A percentile compares a stretch with the other conserved stretches of the same genome.
These are phyloP conservation scores for Drosophila setosimentum DNA, from an alignment of 2,888 invertebrate species.

Conservation along the genomic window DNA sequence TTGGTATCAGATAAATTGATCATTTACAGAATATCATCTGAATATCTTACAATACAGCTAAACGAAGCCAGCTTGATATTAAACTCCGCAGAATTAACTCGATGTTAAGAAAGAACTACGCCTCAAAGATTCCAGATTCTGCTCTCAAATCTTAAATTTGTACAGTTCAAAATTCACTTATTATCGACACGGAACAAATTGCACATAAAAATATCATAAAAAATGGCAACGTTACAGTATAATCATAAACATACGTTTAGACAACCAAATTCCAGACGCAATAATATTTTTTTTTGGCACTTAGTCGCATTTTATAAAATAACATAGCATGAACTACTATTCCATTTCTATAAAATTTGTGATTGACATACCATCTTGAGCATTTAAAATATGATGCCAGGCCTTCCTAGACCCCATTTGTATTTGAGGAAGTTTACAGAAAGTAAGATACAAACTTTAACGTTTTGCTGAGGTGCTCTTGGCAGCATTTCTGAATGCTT, in stretches of 20 bases:
- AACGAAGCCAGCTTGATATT: not conserved
- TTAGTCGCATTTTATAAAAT: not conserved
- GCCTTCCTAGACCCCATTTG: not conserved
- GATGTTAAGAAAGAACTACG: not conserved
- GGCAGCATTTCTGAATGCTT: conserved; percentile 2
- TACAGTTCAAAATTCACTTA: not conserved
- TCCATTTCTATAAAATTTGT: not conserved
- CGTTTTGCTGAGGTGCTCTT: not conserved
- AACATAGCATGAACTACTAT: not conserved
- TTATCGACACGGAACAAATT: not conserved
- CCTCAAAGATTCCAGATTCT: not conserved
- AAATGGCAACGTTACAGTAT: not conserved
- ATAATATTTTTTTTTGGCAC: not conserved
- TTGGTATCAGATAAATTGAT: not conserved
- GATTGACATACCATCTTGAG: not conserved
- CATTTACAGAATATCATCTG: not conserved
- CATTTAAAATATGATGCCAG: not conserved
- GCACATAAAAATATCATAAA: not conserved
- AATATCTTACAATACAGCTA: not conserved
- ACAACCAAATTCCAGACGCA: not conserved
- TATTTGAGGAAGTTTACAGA: not conserved
- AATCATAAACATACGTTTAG: not conserved
- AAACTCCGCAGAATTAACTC: not conserved
- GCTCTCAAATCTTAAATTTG: not conserved
- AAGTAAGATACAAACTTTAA: not conserved